phyloP scores from a whole-genome alignment of 2,113 vertebrate genomes.

The Pao palembangensis region DNA sequence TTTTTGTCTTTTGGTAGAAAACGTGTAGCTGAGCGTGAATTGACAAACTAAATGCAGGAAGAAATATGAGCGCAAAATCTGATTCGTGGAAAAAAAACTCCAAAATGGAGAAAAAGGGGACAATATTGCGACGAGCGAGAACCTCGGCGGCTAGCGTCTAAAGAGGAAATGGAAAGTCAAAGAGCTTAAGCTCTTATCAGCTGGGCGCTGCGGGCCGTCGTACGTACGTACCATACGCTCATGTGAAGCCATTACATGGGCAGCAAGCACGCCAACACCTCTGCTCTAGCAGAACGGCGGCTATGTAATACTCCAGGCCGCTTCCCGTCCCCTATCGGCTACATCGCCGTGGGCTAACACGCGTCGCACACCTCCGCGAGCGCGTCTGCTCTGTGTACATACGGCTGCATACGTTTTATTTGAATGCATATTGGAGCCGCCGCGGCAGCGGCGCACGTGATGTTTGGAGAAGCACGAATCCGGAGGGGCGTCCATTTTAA shows the following conservation, averaged over 20 bases:
- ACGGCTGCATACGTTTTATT: slow-evolving; percentile 1
- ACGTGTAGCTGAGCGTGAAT: background rate
- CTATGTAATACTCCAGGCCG: slow-evolving; percentile 27
- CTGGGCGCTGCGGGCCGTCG: slow-evolving; percentile 10
- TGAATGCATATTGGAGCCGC: slow-evolving; percentile 26
- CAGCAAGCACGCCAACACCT: slow-evolving; percentile 24
- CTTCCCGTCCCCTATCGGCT: slow-evolving; percentile 49
- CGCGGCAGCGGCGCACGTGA: background rate
- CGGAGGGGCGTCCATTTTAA: slow-evolving; percentile 18
- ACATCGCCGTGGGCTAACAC: slow-evolving; percentile 41
- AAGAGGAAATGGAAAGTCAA: slow-evolving; percentile 35
- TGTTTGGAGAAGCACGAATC: slow-evolving; percentile 23
- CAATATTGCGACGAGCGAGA: background rate
- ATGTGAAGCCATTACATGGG: slow-evolving; percentile 54
- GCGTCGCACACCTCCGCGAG: slow-evolving; percentile 27
- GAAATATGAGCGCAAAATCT: background rate
- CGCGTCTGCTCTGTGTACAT: slow-evolving; percentile 20
- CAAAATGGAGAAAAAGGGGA: slow-evolving; percentile 3
- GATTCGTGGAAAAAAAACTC: background rate
- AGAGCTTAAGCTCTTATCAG: slow-evolving; percentile 46
- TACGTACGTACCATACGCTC: slow-evolving; percentile 38
- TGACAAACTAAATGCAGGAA: background rate
- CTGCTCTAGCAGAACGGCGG: slow-evolving; percentile 31
- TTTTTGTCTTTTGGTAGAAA: background rate
- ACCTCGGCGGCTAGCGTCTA: slow-evolving; percentile 1